A percentile compares a stretch with the other conserved stretches of the same genome.
Conservation (phyloP, 1,140 invertebrate species). For the Drosophila funebris region DNA sequence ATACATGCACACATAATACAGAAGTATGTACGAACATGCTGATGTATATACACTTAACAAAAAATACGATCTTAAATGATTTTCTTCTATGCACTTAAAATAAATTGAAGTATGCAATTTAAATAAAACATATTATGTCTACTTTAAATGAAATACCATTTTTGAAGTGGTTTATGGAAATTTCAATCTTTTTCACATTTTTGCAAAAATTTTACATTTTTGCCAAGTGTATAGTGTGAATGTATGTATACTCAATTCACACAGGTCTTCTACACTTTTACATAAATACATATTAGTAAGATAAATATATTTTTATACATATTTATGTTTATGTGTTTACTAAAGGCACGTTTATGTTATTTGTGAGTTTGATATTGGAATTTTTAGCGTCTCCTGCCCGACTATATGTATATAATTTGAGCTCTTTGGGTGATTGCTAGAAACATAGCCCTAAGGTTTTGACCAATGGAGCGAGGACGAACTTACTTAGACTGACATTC, state of each 20-base stretch:
- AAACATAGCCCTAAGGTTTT: background rate
- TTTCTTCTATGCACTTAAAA: too few relatives aligned
- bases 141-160: too few relatives aligned
- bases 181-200: too few relatives aligned
- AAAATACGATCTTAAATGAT: background rate
- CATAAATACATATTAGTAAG: background rate
- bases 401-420: background rate
- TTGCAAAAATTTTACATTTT: background rate
- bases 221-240: background rate
- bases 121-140: too few relatives aligned
- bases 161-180: too few relatives aligned
- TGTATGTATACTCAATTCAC: slow-evolving; percentile 7
- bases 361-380: slow-evolving; percentile 1
- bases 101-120: too few relatives aligned
- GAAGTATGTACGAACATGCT: background rate
- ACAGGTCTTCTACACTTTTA: background rate
- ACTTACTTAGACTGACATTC: too few relatives aligned
- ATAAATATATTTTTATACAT: slow-evolving; percentile 26
- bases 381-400: background rate
- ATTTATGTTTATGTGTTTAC: slow-evolving; percentile 10
- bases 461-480: background rate
- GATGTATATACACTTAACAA: slow-evolving; percentile 1
- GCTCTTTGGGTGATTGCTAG: background rate
- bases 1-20: background rate
- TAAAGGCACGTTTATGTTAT: slow-evolving; percentile 9